These are phyloP conservation scores for Zygothrica quintamaculata DNA, from an alignment of 2,888 invertebrate species.

Conservation along the genomic window DNA sequence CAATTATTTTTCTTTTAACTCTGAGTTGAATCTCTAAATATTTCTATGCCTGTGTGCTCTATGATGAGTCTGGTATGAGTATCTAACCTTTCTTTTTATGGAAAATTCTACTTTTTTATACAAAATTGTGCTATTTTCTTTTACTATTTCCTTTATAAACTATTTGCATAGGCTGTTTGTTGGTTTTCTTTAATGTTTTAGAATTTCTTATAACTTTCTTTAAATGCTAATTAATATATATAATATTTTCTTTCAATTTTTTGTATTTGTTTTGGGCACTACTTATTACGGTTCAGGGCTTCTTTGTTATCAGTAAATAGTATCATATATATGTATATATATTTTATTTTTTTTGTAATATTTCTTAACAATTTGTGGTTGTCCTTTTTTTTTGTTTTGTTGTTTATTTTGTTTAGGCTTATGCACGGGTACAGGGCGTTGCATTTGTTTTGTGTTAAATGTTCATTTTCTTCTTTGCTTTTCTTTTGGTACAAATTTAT, in stretches of 20 bases:
- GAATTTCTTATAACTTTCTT: conserved; percentile 67
- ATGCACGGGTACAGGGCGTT: conserved; percentile 79
- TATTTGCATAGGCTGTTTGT: conserved; percentile 62
- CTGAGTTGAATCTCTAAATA: conserved; percentile 15
- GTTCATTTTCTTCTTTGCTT: conserved; percentile 23
- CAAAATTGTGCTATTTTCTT: conserved; percentile 71
- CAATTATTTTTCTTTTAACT: conserved; percentile 13
- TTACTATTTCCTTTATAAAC: conserved; percentile 63
- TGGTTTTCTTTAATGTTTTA: no score
- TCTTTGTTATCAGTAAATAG: conserved; percentile 70
- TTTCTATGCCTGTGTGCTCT: conserved; percentile 1
- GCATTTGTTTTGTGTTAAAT: conserved; percentile 58
- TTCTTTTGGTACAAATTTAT: conserved; percentile 75
- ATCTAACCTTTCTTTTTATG: conserved; percentile 23
- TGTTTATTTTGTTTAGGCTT: no score
- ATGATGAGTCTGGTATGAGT: conserved; percentile 20
- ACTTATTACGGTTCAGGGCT: conserved; percentile 77
- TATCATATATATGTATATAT: conserved; percentile 37
- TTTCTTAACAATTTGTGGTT: conserved; percentile 58
- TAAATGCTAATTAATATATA: conserved; percentile 71
- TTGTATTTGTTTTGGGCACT: conserved; percentile 68
- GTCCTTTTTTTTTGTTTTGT: conserved; percentile 41
- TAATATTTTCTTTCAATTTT: conserved; percentile 36
- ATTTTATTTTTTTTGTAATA: conserved; percentile 40
- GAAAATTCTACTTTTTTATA: conserved; percentile 37